Percentiles rank a stretch among this genome's conserved stretches.
These are phyloP conservation scores for Phallusia fumigata DNA, from an alignment of 23 tunicate species.

Conservation along the genomic window DNA sequence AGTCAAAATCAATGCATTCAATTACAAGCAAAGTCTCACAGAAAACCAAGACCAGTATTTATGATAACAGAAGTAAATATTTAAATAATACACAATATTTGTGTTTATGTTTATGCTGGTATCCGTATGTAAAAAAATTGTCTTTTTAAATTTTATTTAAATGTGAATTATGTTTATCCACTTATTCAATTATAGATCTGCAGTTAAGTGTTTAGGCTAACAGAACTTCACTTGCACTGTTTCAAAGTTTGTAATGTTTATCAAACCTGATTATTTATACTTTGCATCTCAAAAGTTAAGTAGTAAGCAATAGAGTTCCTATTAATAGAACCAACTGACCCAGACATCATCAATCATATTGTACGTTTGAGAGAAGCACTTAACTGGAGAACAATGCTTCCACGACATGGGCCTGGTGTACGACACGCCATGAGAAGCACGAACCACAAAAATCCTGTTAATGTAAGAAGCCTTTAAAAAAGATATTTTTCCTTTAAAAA, in stretches of 20 bases:
- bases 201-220: too few relatives aligned
- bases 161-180: too few relatives aligned
- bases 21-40: constrained; percentile 10
- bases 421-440: constrained; percentile 73
- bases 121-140: too few relatives aligned
- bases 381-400: constrained; percentile 92
- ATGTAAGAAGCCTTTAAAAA: constrained; percentile 21
- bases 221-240: too few relatives aligned
- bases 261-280: too few relatives aligned
- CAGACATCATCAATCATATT: constrained; percentile 71
- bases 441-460: constrained; percentile 80
- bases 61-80: constrained; percentile 64
- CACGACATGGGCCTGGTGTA: constrained; percentile 93
- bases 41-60: constrained; percentile 27
- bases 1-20: neutral
- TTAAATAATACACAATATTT: neutral
- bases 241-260: too few relatives aligned
- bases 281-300: neutral
- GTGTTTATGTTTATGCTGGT: neutral
- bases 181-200: too few relatives aligned
- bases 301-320: neutral
- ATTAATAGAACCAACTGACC: constrained; percentile 63
- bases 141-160: too few relatives aligned
- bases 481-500: neutral
- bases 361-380: constrained; percentile 58